These are phyloP conservation scores for Hirtodrosophila duncani DNA, from an alignment of 2,888 invertebrate genomes.

Conservation along the genomic window DNA sequence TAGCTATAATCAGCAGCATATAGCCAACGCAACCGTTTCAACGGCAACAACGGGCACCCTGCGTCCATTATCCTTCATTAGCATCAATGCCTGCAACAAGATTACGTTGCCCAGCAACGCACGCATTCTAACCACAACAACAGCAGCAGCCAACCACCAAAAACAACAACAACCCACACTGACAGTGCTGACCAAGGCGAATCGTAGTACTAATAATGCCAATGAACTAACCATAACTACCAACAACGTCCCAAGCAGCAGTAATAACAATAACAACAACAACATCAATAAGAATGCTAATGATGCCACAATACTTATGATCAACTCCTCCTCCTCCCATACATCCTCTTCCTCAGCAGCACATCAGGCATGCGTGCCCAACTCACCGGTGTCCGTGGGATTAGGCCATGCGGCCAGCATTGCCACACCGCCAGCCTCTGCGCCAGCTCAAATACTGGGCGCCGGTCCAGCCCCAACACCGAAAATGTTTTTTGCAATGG, in stretches of 20 bases:
- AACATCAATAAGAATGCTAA: slow-evolving; percentile 38
- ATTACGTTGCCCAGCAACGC: slow-evolving; percentile 73
- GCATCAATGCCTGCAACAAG: slow-evolving; percentile 72
- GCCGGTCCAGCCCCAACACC: slow-evolving; percentile 53
- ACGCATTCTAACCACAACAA: slow-evolving; percentile 63
- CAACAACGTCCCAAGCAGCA: slow-evolving; percentile 26
- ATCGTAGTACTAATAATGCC: slow-evolving; percentile 51
- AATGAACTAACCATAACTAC: slow-evolving; percentile 63
- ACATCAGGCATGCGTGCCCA: slow-evolving; percentile 62
- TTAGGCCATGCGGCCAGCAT: slow-evolving; percentile 58
- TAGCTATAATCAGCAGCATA: slow-evolving; percentile 62
- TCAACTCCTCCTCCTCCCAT: slow-evolving; percentile 47
- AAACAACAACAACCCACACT: slow-evolving; percentile 42
- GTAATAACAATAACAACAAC: slow-evolving; percentile 27
- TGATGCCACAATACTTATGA: slow-evolving; percentile 56
- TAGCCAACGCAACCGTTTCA: slow-evolving; percentile 9
- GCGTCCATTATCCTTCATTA: slow-evolving; percentile 74
- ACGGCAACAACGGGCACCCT: slow-evolving; percentile 43
- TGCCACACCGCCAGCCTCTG: slow-evolving; percentile 61
- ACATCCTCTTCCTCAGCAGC: slow-evolving; percentile 43
- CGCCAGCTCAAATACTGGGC: slow-evolving; percentile 65
- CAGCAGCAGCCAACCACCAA: slow-evolving; percentile 47
- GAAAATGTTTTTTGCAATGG: slow-evolving; percentile 74
- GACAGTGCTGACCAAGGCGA: slow-evolving; percentile 34
- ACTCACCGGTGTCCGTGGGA: slow-evolving; percentile 65